A percentile compares a stretch with the other conserved stretches of the same genome.
Conservation (phyloP, 2,113 vertebrate species). For the Nothocercus nigrocapillus region DNA sequence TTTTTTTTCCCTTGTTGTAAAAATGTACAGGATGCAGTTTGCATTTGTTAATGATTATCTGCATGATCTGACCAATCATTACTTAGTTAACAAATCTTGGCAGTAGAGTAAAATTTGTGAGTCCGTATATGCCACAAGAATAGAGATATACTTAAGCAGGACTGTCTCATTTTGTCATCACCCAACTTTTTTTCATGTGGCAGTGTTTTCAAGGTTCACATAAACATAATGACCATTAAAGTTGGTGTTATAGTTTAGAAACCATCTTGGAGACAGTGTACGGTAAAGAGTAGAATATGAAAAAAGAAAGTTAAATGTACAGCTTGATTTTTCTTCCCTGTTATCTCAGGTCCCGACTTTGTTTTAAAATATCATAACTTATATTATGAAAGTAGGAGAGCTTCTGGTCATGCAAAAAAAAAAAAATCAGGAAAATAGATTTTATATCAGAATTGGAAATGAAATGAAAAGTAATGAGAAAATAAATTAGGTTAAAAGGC, state of each 20-base stretch:
- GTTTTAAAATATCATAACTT: constrained; percentile 23
- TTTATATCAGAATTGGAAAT: constrained; percentile 32
- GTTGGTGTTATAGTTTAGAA: background rate
- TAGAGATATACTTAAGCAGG: background rate
- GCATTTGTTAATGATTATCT: background rate
- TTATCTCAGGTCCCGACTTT: background rate
- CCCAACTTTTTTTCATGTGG: background rate
- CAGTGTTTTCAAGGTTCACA: background rate
- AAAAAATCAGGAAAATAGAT: constrained; percentile 38
- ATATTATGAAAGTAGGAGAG: background rate
- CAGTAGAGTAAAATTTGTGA: background rate
- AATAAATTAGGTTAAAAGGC: constrained; percentile 63
- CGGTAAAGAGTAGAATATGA: background rate
- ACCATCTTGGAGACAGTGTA: background rate
- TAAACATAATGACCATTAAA: background rate
- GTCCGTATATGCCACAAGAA: background rate
- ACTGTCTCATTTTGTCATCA: background rate
- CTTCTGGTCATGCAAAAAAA: background rate
- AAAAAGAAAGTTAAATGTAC: background rate
- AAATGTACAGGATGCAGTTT: background rate
- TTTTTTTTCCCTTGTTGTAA: background rate
- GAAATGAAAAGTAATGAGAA: constrained; percentile 58
- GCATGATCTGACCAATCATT: background rate
- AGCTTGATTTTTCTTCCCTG: background rate
- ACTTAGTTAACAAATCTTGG: background rate